Conservation (phyloP, 1,140 invertebrate genomes). For the Lucilia sericata region DNA sequence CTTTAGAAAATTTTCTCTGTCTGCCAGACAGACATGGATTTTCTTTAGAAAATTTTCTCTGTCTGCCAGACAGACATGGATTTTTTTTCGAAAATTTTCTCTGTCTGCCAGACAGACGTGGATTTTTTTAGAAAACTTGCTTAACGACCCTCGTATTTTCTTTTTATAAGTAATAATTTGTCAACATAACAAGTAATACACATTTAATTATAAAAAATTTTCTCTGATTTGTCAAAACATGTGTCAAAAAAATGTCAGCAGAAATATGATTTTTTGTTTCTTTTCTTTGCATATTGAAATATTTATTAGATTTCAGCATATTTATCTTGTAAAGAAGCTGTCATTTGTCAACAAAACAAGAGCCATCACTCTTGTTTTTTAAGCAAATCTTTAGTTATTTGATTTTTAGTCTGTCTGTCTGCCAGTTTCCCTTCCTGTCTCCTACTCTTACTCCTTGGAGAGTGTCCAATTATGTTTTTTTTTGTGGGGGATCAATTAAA, state of each 20-base stretch:
- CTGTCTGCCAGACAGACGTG: too few species aligned
- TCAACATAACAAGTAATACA: conserved; percentile 11
- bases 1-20: too few species aligned
- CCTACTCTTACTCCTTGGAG: neutral
- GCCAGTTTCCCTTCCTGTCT: neutral
- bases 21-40: too few species aligned
- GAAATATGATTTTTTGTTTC: too few species aligned
- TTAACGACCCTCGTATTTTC: neutral
- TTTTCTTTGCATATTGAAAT: neutral
- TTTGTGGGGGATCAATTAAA: neutral
- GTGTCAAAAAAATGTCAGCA: neutral
- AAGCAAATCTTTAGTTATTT: too few species aligned
- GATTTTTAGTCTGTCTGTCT: neutral
- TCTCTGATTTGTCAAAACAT: neutral
- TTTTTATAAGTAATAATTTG: neutral
- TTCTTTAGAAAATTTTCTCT: too few species aligned
- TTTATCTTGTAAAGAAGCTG: neutral
- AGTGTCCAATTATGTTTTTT: neutral
- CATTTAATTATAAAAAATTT: neutral
- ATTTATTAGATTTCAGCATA: conserved; percentile 7
- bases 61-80: too few species aligned
- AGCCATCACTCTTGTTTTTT: neutral
- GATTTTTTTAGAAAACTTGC: too few species aligned
- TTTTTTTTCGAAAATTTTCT: too few species aligned
- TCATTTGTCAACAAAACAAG: neutral